Conservation (phyloP, 1,140 invertebrate species). For the Batillaria attramentaria region DNA sequence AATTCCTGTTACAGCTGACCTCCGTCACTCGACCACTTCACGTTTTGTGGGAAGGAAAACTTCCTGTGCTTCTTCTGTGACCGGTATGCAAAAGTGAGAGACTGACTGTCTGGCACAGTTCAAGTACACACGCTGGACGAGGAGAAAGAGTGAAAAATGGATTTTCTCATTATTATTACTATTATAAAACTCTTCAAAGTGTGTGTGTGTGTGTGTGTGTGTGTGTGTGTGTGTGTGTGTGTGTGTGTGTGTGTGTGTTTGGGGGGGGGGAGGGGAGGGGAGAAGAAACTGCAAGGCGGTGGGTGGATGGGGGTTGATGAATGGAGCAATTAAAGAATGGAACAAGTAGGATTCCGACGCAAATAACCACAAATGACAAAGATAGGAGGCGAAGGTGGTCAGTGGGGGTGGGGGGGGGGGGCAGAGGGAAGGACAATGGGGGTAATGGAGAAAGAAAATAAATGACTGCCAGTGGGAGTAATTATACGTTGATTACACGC, state of each 20-base stretch:
- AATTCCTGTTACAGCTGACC: no score
- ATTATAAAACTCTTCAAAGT: neutral
- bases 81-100: neutral
- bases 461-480: no score
- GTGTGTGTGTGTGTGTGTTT: neutral
- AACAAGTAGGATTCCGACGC: neutral
- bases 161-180: no score
- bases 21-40: no score
- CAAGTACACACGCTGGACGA: neutral
- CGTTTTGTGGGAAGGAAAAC: no score
- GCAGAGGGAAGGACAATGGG: neutral
- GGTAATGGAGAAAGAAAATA: no score
- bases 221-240: conserved; percentile 20
- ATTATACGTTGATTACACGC: no score
- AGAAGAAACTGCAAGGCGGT: neutral
- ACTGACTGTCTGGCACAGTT: neutral
- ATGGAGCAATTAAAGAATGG: neutral
- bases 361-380: neutral
- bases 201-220: conserved; percentile 20
- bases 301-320: neutral
- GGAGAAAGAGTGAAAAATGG: neutral
- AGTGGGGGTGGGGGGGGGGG: neutral
- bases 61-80: no score
- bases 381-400: neutral
- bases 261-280: neutral